Percentiles rank a stretch among this genome's conserved stretches.
Evolutionary conservation across 2,888 invertebrate species (phyloP).

Genomic region (Drosophila emarginata): DNA sequence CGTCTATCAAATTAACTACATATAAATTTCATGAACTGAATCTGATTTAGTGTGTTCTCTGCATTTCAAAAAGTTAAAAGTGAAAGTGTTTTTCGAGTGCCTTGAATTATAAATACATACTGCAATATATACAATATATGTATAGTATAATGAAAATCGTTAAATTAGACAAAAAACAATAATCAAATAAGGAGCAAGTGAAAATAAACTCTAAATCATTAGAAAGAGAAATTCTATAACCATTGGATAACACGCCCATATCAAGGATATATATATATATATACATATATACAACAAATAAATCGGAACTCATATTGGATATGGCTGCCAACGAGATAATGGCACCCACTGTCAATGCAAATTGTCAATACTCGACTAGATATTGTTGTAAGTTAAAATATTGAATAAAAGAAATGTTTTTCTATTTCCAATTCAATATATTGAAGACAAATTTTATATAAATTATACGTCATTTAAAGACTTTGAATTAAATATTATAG

Average conservation of each 20-base stretch:
- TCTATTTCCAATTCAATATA: conserved; percentile 24
- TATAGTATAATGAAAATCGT: conserved; percentile 65
- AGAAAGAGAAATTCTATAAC: not conserved
- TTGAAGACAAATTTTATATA: no score
- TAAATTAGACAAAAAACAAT: conserved; percentile 51
- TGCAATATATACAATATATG: not conserved
- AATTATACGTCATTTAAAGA: no score
- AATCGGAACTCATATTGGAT: conserved; percentile 53
- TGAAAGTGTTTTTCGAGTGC: conserved; percentile 71
- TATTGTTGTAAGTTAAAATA: conserved; percentile 82
- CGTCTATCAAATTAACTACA: conserved; percentile 17
- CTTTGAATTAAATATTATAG: no score
- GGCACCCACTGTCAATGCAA: conserved; percentile 80
- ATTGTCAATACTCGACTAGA: conserved; percentile 82
- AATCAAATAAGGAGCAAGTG: conserved; percentile 51
- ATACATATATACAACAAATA: conserved; percentile 15
- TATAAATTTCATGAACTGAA: conserved; percentile 51
- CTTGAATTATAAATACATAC: conserved; percentile 65
- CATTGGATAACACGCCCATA: conserved; percentile 31
- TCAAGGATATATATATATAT: conserved; percentile 48
- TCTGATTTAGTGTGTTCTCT: conserved; percentile 61
- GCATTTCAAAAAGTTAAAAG: conserved; percentile 70
- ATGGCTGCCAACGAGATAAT: conserved; percentile 80
- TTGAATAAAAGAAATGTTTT: conserved; percentile 7
- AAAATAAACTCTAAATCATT: conserved; percentile 62